phyloP scores from a whole-genome alignment of 2,113 vertebrate species.

The Rattus rattus region DNA sequence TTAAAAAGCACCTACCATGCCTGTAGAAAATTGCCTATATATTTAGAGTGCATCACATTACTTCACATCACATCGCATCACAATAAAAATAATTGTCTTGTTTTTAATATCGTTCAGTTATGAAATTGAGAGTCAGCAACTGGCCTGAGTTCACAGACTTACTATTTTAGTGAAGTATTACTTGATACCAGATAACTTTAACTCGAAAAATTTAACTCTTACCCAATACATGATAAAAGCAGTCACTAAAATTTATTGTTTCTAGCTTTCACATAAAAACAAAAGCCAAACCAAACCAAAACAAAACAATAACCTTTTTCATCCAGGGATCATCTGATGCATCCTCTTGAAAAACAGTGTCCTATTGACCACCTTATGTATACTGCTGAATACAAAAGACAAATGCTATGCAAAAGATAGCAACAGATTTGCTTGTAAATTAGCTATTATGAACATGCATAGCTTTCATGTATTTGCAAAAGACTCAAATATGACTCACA shows the following conservation, averaged over 20 bases:
- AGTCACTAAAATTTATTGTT: not conserved
- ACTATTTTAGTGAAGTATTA: too few relatives aligned
- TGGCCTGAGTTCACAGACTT: not conserved
- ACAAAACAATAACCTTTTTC: not conserved
- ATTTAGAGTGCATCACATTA: not conserved
- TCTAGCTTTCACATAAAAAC: not conserved
- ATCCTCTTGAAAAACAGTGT: not conserved
- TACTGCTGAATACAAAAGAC: not conserved
- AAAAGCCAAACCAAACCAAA: not conserved
- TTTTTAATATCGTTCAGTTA: not conserved
- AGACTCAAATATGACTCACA: not conserved
- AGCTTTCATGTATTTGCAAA: not conserved
- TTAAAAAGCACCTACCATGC: not conserved
- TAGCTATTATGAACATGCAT: too few relatives aligned
- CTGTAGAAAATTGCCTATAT: not conserved
- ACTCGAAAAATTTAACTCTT: not conserved
- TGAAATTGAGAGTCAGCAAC: constrained; percentile 5
- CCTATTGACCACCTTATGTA: not conserved
- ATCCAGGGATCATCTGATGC: not conserved
- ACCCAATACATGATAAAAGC: not conserved
- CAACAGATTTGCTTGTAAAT: not conserved
- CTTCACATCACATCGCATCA: too few relatives aligned
- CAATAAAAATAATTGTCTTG: not conserved
- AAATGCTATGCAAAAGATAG: not conserved
- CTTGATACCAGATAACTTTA: not conserved